phyloP scores from a whole-genome alignment of 2,113 vertebrate species.

The Tragelaphus imberbis region DNA sequence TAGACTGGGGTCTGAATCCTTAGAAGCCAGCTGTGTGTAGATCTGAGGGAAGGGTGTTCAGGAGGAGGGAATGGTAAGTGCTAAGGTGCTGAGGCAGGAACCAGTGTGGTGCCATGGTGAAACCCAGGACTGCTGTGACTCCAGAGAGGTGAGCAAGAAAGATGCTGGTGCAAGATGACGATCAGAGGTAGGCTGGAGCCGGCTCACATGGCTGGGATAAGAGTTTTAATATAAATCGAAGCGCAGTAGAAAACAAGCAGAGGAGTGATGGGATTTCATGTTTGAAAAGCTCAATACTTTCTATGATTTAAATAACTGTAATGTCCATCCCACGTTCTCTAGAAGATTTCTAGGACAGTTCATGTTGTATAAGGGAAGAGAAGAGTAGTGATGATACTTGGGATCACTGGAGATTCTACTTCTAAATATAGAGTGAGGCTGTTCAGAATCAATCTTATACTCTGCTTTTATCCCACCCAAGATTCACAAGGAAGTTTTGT shows the following conservation, averaged over 20 bases:
- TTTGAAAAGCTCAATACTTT: not conserved
- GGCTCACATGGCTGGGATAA: not conserved
- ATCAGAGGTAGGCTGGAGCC: not conserved
- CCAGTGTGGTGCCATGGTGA: not conserved
- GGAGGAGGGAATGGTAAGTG: not conserved
- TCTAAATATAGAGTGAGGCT: not conserved
- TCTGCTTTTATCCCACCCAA: not conserved
- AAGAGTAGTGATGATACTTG: not conserved
- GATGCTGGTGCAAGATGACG: too few species aligned
- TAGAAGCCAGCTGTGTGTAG: not conserved
- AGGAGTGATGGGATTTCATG: not conserved
- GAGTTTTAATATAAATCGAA: not conserved
- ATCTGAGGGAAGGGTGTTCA: not conserved
- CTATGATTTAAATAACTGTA: not conserved
- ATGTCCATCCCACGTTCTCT: not conserved
- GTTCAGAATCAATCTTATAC: not conserved
- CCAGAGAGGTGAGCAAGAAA: not conserved
- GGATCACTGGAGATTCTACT: not conserved
- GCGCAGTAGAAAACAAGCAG: not conserved
- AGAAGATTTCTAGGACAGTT: not conserved
- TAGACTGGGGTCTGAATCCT: not conserved
- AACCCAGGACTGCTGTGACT: not conserved
- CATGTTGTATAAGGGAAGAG: not conserved
- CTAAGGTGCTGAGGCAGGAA: not conserved
- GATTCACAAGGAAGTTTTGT: not conserved